phyloP scores from a whole-genome alignment of 2,888 invertebrate species.

The Shargacucullia verbasci region DNA sequence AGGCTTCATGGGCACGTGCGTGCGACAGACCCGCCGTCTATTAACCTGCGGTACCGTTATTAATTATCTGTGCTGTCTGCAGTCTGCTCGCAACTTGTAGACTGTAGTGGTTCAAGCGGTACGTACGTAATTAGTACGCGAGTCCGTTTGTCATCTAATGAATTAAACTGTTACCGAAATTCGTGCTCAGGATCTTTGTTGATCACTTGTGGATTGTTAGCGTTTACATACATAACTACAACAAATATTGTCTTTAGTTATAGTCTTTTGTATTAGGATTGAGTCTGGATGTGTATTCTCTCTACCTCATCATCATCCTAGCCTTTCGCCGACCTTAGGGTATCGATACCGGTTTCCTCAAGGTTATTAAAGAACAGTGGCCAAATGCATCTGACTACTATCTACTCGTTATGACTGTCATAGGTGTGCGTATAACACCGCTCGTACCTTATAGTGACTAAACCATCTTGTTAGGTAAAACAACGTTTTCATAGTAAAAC shows the following conservation, averaged over 20 bases:
- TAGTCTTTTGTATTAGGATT: too few species aligned
- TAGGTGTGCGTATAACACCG: too few species aligned
- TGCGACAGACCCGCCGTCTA: constrained; percentile 48
- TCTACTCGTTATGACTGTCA: too few species aligned
- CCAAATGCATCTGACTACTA: too few species aligned
- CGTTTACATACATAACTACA: background rate
- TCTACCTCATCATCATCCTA: too few species aligned
- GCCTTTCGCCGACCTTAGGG: too few species aligned
- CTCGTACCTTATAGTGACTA: too few species aligned
- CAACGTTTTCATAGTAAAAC: too few species aligned
- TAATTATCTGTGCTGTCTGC: constrained; percentile 59
- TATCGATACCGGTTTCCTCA: too few species aligned
- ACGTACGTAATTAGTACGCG: constrained; percentile 47
- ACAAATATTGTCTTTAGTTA: constrained; percentile 10
- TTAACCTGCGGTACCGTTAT: constrained; percentile 58
- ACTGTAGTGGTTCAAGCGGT: constrained; percentile 33
- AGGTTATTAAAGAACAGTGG: too few species aligned
- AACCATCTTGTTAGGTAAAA: too few species aligned
- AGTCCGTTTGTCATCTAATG: constrained; percentile 47
- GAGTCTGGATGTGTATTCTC: too few species aligned
- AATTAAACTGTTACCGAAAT: constrained; percentile 52
- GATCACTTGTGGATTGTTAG: constrained; percentile 8
- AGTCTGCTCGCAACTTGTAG: constrained; percentile 35
- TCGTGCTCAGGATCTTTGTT: constrained; percentile 19
- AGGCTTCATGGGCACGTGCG: constrained; percentile 45